Evolutionary conservation across 2,797 vertebrate genomes (phyloP), one percentile per base, ranked within the genome.

Genomic region (Mustela erminea): DNA sequence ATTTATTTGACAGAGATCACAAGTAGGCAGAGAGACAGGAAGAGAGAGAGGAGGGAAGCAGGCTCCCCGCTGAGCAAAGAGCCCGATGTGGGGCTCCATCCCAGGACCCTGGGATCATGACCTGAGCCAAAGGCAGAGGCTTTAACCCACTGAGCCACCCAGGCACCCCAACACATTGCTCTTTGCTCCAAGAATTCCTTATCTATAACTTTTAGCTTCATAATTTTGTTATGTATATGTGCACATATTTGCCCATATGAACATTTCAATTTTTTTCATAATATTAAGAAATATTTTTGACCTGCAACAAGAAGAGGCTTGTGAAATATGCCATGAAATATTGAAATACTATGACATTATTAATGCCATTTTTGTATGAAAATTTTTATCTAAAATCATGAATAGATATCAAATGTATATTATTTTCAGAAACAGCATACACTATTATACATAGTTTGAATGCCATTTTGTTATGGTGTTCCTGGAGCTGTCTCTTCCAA

Each of bases 231-330:
- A 81, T 49, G 1, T 7, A 82, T 78, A 38, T 41, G 27, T 91
- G 1, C 15, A 96, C 84, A 66, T 91, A 56, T 72, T 93, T 91
- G 46, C 18, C n/a, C 38, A 80, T 2, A 41, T 23, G 7, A 72
- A 78, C 11, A 62, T 66, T 87, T 83, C 15, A 21, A 2, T 58
- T 88, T 56, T 87, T 89, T 25, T 89, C 8, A 78, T 7, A 35
- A 66, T 43, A 66, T 29, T 52, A 4, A 89, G 41, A 96, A 93
- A 56, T 87, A 78, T 25, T 83, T 90, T 80, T 87, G 56, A 66
- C 0, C 1, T 1, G 2, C 5, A 70, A 56, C 1, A 83, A 86
- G 27, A 94, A 70, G 2, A 2, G 8, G 41, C 29, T 46, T 82
- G 18, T 74, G 25, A 88, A 96, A 88, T 49, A 72, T 80, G 23